A percentile compares a stretch with the other conserved stretches of the same genome.
Conservation (phyloP, 53 echinoderm and acorn worm genomes). For the Henricia sp. region DNA sequence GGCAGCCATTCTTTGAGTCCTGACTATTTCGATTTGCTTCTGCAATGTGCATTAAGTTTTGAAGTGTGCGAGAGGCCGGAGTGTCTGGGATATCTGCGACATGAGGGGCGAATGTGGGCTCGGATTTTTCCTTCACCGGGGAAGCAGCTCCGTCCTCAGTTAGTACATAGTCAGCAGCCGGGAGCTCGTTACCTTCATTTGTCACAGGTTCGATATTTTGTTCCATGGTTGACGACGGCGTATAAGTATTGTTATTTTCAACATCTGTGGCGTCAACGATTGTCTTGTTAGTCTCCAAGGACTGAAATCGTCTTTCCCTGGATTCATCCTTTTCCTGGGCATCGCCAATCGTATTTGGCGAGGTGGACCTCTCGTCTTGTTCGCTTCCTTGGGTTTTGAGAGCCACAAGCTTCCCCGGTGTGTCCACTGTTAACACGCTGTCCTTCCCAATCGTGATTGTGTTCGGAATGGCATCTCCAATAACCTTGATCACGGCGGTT, state of each 20-base stretch:
- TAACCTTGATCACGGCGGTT: background rate
- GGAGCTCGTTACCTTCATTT: background rate
- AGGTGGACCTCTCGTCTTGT: too few relatives aligned
- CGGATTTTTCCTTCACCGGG: background rate
- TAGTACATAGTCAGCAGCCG: background rate
- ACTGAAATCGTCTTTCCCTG: background rate
- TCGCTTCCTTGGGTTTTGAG: background rate
- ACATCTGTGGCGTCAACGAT: background rate
- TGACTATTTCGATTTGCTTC: background rate
- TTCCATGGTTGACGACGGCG: background rate
- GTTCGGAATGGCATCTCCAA: constrained; percentile 4
- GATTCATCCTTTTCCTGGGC: background rate
- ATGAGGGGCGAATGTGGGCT: background rate
- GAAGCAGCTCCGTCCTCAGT: background rate
- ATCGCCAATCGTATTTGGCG: too few relatives aligned
- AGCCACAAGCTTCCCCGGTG: background rate
- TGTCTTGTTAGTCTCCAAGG: background rate
- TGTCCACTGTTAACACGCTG: background rate
- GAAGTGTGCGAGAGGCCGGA: background rate
- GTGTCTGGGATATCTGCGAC: background rate
- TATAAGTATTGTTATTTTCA: background rate
- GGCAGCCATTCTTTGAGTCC: background rate
- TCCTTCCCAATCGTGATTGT: constrained; percentile 13
- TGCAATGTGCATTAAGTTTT: background rate
- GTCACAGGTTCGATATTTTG: background rate